Conservation (phyloP, 64 coral and sea anemone species). For the Actinia equina region DNA sequence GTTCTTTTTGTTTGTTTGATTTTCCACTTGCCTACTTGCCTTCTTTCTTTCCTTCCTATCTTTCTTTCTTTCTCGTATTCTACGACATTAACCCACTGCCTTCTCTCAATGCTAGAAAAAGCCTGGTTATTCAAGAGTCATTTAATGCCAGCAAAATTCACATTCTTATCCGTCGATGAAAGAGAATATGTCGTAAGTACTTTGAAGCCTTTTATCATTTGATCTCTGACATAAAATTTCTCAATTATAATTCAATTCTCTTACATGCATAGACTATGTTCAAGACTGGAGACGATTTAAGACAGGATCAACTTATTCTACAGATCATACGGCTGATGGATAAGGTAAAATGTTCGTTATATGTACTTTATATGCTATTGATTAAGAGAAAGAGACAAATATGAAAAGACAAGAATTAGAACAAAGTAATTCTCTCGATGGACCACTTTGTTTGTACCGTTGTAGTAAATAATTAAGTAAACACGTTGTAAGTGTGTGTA, state of each 20-base stretch:
- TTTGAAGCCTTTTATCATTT: too few relatives aligned
- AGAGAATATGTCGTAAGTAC: slow-evolving; percentile 91
- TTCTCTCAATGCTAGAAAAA: slow-evolving; percentile 65
- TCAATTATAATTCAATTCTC: background rate
- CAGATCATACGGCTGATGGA: slow-evolving; percentile 98
- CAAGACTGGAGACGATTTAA: slow-evolving; percentile 97
- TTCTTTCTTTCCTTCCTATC: background rate
- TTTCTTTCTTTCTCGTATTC: background rate
- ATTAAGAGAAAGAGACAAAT: too few relatives aligned
- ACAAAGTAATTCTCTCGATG: too few relatives aligned
- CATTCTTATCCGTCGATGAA: slow-evolving; percentile 78
- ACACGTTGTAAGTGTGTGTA: too few relatives aligned
- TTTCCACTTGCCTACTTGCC: too few relatives aligned
- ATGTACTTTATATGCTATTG: too few relatives aligned
- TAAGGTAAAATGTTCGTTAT: slow-evolving; percentile 30
- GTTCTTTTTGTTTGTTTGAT: too few relatives aligned
- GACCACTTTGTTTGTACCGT: too few relatives aligned
- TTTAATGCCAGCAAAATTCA: slow-evolving; percentile 93
- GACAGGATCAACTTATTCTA: slow-evolving; percentile 95
- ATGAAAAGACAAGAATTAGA: too few relatives aligned
- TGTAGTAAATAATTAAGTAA: too few relatives aligned
- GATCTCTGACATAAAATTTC: too few relatives aligned
- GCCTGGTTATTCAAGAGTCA: slow-evolving; percentile 95
- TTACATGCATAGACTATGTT: slow-evolving; percentile 63
- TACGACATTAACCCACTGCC: background rate